Base-by-base conservation (phyloP, 2,113 vertebrate species). In the Parotia lawesii region DNA sequence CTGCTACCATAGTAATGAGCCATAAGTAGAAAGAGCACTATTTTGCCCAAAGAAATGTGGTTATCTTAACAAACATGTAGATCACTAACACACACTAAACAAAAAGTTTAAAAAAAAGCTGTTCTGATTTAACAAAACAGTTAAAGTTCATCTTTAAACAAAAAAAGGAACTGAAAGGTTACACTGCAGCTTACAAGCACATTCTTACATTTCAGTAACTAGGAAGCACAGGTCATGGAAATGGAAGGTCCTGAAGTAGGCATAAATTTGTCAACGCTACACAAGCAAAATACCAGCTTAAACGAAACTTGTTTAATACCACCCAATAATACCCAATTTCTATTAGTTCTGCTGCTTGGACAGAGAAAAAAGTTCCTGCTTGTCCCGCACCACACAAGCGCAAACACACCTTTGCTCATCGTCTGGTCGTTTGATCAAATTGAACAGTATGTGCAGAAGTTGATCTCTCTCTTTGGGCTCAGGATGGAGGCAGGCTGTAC, bases 401-500 rank as follows among this genome's bases (percentile, higher is more conserved):
- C 89, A 71, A 94, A 97, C 96, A 66, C 79, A 99, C 99, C 99
- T 99, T 97, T 99, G 99, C 86, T 99, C 99, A 94, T 99, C 99
- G 82, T 99, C 99, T n/a, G 99, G 99, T 91, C 99, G 98, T 97
- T 99, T 99, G 97, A 99, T 99, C 94, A 99, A 97, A 96, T 99
- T 99, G 96, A 99, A 99, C 87, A 99, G 98, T 95, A 99, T 99
- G 95, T 99, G 99, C 17, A 99, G 98, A 71, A 99, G 99, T 96
- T 99, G 99, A 96, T 99, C 99, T 97, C 99, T 98, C 90, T 99
- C 99, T 97, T 99, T 99, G 94, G 99, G 98, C 93, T 99, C 99
- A 62, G 99, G 99, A 97, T 99, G 99, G 83, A 99, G 98, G 96
- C 99, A 99, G 93, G 99, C 99, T 56, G 99, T 99, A 89, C 99